Conservation (phyloP, 2,797 vertebrate genomes). For the Malacoctenus gilli region DNA sequence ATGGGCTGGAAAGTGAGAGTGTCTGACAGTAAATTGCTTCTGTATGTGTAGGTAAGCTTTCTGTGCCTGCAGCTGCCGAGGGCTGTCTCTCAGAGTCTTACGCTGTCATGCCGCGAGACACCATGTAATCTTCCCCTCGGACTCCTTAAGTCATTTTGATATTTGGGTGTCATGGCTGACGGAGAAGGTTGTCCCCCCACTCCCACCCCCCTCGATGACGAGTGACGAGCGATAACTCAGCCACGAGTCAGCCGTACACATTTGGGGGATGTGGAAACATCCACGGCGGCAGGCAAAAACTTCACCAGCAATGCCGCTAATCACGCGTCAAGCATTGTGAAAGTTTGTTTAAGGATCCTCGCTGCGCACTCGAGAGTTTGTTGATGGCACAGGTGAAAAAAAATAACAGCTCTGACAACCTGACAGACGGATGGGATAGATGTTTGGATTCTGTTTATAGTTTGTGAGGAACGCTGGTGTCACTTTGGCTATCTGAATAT, state of each 20-base stretch:
- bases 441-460: neutral
- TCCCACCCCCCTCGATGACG: constrained; percentile 43
- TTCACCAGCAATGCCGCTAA: neutral
- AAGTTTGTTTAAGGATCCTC: neutral
- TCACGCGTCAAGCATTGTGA: constrained; percentile 8
- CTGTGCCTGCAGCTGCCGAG: constrained; percentile 40
- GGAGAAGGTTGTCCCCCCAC: constrained; percentile 45
- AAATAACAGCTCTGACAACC: neutral
- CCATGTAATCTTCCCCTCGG: constrained; percentile 59
- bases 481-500: neutral
- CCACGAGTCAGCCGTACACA: constrained; percentile 15
- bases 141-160: constrained; percentile 53
- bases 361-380: neutral
- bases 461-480: neutral
- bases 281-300: constrained; percentile 10
- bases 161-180: constrained; percentile 52
- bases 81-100: constrained; percentile 38
- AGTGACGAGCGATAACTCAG: constrained; percentile 38
- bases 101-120: constrained; percentile 55
- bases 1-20: neutral
- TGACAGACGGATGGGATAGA: constrained; percentile 1
- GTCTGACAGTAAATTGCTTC: constrained; percentile 15
- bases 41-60: constrained; percentile 15
- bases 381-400: neutral
- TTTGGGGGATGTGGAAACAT: neutral